Evolutionary conservation across 2,888 invertebrate genomes (phyloP), one percentile per base, ranked within the genome.

Genomic region (Trissolcus brochymenae): DNA sequence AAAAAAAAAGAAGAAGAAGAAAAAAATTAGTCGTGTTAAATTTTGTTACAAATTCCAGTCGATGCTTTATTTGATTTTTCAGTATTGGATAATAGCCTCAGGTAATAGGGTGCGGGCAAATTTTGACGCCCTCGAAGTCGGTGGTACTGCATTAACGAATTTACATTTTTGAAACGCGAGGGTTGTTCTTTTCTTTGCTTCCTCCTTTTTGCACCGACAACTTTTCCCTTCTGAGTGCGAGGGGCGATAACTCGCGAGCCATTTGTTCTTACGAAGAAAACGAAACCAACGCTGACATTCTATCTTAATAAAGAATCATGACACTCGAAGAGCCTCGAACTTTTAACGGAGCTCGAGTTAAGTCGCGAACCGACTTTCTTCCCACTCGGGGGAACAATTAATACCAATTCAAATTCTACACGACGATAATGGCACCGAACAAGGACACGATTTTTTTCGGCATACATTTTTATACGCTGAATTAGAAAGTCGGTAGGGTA

Each of bases 151-250:
- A 89, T 89, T 88, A 89, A 88, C 87, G 86, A 89, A 89, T 89
- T 89, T 89, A 89, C 89, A 89, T 89, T 89, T 89, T 89, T 89
- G 88, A 89, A 88, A 88, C 86, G 88, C 86, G 85, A 85, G 87
- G 86, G 87, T 84, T 82, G 82, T 79, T 71, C 35, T 74, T 64
- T 72, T 72, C 62, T 60, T 40, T 62, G 54, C 61, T 54, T 50
- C 71, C 57, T 50, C 50, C 76, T 60, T 70, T 70, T 64, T 54
- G 60, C 60, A 35, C 60, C 53, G 16, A 53, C 74, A 56, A 62
- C 61, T 77, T 70, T 72, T 61, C 57, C 56, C 72, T 76, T 56
- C 46, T 40, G 40, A 46, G 56, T 40, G 40, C 71, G 51, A 80
- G 80, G 85, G 86, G 88, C 86, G 88, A 88, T 88, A 88, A 89